Evolutionary conservation across 2,113 vertebrate genomes (phyloP).

Genomic region (Cephalopholis sonnerati): DNA sequence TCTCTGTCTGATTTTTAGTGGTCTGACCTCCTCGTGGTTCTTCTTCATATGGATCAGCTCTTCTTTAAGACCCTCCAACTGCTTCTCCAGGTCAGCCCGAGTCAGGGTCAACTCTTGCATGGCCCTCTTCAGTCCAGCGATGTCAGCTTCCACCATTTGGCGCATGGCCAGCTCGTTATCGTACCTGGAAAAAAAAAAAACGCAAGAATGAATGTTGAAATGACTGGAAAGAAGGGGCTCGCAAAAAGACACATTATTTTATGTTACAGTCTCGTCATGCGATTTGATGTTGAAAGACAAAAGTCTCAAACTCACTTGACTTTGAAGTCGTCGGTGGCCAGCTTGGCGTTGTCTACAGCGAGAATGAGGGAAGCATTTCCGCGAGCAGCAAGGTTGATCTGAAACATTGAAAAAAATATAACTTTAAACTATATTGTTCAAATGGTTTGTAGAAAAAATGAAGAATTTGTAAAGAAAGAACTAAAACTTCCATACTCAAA

Average conservation of each 20-base stretch:
- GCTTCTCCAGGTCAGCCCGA: constrained; percentile 77
- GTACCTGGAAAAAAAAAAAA: constrained; percentile 74
- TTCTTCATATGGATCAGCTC: constrained; percentile 87
- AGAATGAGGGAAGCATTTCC: constrained; percentile 78
- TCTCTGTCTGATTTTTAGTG: too few species aligned
- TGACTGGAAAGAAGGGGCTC: too few species aligned
- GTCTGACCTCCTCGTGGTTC: constrained; percentile 86
- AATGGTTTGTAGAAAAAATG: too few species aligned
- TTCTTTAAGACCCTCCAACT: constrained; percentile 82
- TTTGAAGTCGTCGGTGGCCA: constrained; percentile 86
- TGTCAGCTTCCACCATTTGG: constrained; percentile 87
- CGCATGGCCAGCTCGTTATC: constrained; percentile 88
- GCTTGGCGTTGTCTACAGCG: constrained; percentile 84
- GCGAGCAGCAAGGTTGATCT: constrained; percentile 75
- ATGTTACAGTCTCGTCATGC: too few species aligned
- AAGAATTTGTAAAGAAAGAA: too few species aligned
- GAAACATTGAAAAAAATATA: neutral
- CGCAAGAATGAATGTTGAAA: too few species aligned
- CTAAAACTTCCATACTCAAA: too few species aligned
- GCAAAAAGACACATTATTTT: neutral
- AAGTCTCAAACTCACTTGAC: constrained; percentile 78
- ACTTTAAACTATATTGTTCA: too few species aligned
- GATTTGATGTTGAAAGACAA: too few species aligned
- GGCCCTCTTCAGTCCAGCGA: constrained; percentile 80
- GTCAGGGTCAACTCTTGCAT: constrained; percentile 83